Evolutionary conservation across 2,797 vertebrate genomes (phyloP).

Genomic region (Aplochiton taeniatus): DNA sequence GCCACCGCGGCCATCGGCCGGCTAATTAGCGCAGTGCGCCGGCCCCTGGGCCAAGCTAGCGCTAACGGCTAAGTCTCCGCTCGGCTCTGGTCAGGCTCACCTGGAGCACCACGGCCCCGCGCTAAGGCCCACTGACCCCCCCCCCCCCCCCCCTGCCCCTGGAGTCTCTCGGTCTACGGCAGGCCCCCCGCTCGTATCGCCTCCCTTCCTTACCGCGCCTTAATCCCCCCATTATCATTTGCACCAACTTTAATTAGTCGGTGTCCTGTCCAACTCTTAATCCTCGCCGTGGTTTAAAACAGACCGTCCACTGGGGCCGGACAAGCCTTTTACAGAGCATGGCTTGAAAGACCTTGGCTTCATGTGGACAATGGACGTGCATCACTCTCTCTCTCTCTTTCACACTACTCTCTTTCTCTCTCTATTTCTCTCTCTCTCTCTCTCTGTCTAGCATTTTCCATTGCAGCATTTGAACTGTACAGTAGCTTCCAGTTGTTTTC

Average conservation of each 20-base stretch:
- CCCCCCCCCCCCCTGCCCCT: conserved; percentile 11
- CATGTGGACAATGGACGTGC: conserved; percentile 6
- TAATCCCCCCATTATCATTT: conserved; percentile 58
- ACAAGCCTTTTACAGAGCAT: conserved; percentile 28
- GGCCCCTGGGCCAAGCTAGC: not conserved
- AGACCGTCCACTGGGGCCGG: conserved; percentile 31
- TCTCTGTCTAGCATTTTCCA: too few species aligned
- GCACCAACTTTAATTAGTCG: conserved; percentile 61
- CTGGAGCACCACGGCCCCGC: not conserved
- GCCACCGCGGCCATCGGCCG: conserved; percentile 28
- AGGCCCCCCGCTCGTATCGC: conserved; percentile 40
- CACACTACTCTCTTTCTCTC: too few species aligned
- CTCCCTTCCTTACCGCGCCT: conserved; percentile 44
- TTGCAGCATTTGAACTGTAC: too few species aligned
- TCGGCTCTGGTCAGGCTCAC: conserved; percentile 18
- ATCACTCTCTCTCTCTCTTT: too few species aligned
- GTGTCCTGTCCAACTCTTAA: conserved; percentile 58
- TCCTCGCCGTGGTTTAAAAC: conserved; percentile 49
- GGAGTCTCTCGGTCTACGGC: conserved; percentile 32
- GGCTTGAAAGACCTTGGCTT: conserved; percentile 34
- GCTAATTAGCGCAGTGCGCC: too few species aligned
- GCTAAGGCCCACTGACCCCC: conserved; percentile 17
- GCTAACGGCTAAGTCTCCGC: not conserved
- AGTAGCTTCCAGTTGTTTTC: conserved; percentile 15
- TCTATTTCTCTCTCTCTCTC: too few species aligned